Evolutionary conservation across 2,888 invertebrate genomes (phyloP), one percentile per base, ranked within the genome.

Genomic region (Eupeodes luniger): DNA sequence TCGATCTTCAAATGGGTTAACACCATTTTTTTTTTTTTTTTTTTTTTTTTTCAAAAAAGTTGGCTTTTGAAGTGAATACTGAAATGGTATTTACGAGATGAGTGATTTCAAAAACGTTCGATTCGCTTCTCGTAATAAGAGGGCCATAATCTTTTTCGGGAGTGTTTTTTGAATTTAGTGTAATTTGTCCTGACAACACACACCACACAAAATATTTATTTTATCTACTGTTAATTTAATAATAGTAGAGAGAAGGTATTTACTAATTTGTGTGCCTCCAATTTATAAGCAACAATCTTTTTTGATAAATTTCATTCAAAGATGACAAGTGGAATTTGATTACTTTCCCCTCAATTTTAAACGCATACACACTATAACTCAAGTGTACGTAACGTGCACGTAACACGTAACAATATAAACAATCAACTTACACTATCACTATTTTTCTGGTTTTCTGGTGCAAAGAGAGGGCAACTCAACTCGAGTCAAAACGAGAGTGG

Each of bases 401-500:
- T 16, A 34, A 49, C 11, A 27, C 40, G 47, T 27, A 66, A 70
- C 66, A 59, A 51, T 69, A 51, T 66, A 72, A 66, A 69, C 76
- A 62, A 62, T 70, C 69, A 70, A 70, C 70, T 70, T 59, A 57
- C 59, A 59, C 59, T 59, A 36, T 81, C 81, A 76, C 69, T 76
- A 77, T 59, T 27, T 27, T 27, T 36, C 66, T 55, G 53, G 53
- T 77, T 57, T 47, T 74, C 59, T 72, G 51, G 61, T 61, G 47
- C 81, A 64, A 70, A 19, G 61, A 55, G 78, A 44, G 64, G 77
- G 40, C 67, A 53, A 34, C 53, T 53, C 67, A 53, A 44, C 59
- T 53, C 66, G 61, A 64, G 44, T 85, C 53, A 72, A 72, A 72
- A 66, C 64, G 76, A 81, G 85, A 85, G 81, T 85, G 77, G 85